Percentiles rank a stretch among this genome's conserved stretches.
Conservation (phyloP, 30 jellyfish, hydroid and myxozoan species). For the Morbakka virulenta region DNA sequence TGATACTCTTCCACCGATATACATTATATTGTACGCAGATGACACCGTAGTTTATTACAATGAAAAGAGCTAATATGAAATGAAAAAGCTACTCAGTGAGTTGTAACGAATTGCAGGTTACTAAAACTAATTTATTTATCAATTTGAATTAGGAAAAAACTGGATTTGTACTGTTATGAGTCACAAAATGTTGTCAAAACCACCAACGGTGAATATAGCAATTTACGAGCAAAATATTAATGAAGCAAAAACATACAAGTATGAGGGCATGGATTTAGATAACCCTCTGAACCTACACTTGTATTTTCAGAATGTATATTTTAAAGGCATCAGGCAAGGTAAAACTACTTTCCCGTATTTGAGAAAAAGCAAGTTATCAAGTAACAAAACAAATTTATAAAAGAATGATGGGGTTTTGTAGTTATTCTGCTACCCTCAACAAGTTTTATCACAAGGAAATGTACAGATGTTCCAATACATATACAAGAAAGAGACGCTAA, state of each 20-base stretch:
- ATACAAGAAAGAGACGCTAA: too few relatives aligned
- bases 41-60: constrained; percentile 25
- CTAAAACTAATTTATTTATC: constrained; percentile 27
- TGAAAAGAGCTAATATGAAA: constrained; percentile 11
- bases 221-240: constrained; percentile 9
- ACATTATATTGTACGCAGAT: constrained; percentile 18
- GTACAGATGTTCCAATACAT: too few relatives aligned
- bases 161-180: constrained; percentile 32
- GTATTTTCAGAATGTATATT: constrained; percentile 19
- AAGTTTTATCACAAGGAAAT: too few relatives aligned
- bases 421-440: too few relatives aligned
- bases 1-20: too few relatives aligned
- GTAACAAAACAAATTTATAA: too few relatives aligned
- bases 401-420: too few relatives aligned
- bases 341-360: too few relatives aligned
- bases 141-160: constrained; percentile 36
- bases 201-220: constrained; percentile 20
- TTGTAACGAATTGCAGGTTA: constrained; percentile 40
- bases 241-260: constrained; percentile 20
- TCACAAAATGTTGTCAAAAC: constrained; percentile 31
- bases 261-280: constrained; percentile 46
- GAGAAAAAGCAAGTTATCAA: too few relatives aligned
- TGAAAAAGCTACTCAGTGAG: not conserved
- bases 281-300: constrained; percentile 38
- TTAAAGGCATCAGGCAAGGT: constrained; percentile 28